Evolutionary conservation across 1,140 invertebrate genomes (phyloP), one percentile per base, ranked within the genome.

Genomic region (Philotrypesis tridentata): DNA sequence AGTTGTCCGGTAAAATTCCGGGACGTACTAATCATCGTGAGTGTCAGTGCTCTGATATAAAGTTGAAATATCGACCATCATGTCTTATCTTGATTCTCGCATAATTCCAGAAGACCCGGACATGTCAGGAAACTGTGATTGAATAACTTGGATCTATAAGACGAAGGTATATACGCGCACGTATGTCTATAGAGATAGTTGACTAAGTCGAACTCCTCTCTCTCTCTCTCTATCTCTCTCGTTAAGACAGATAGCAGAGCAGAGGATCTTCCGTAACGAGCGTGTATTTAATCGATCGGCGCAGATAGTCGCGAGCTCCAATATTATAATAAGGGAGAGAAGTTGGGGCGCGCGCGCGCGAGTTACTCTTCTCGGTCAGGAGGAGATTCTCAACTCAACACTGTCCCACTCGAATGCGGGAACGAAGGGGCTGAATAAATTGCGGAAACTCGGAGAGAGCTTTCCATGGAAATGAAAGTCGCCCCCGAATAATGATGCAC

Each of bases 31-130:
- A n/a, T n/a, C n/a, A n/a, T n/a, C n/a, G n/a, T n/a, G n/a, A n/a
- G n/a, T n/a, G n/a, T n/a, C n/a, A n/a, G n/a, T n/a, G n/a, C n/a
- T n/a, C n/a, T n/a, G n/a, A n/a, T n/a, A n/a, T n/a, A n/a, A n/a
- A n/a, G n/a, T n/a, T n/a, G n/a, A n/a, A n/a, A 40, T 40, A 40
- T 40, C 37, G 40, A 43, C 40, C 17, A 1, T 55, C 33, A 37
- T 37, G 6, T 55, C 55, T 78, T 78, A 78, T 78, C 76, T 70
- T 70, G 76, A 78, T 78, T 78, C 68, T 78, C 70, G 76, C 63
- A 78, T 70, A 78, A 78, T 27, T 55, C 48, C 48, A 4, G n/a
- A 7, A 55, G 40, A 1, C 12, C 33, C 9, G 33, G 33, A 9
- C 33, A 37, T 37, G 12, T 43, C 40, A 11, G 17, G 48, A 43